A percentile compares a stretch with the other conserved stretches of the same genome.
These are phyloP conservation scores for Hycleus phaleratus DNA, from an alignment of 1,140 invertebrate genomes.

Conservation along the genomic window DNA sequence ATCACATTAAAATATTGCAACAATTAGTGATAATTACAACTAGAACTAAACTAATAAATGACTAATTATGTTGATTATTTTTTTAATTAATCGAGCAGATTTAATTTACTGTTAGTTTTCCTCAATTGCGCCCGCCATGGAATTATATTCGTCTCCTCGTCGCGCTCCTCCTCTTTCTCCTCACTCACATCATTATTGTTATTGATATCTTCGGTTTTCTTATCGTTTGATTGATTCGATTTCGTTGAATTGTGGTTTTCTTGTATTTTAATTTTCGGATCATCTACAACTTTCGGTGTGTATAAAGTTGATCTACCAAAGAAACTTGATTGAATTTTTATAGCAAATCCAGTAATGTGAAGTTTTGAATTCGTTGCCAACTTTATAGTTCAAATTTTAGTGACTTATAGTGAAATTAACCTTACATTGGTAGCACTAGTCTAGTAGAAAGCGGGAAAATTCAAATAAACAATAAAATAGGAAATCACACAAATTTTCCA, in stretches of 20 bases:
- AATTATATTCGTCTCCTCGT: constrained; percentile 63
- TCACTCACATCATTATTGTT: constrained; percentile 22
- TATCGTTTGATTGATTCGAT: constrained; percentile 29
- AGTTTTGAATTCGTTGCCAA: too few species aligned
- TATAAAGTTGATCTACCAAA: constrained; percentile 51
- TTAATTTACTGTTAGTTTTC: constrained; percentile 80
- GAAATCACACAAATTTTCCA: too few species aligned
- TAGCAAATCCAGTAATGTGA: background rate
- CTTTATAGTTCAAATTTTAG: too few species aligned
- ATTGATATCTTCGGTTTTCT: constrained; percentile 24
- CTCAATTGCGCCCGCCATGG: constrained; percentile 80
- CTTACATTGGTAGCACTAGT: too few species aligned
- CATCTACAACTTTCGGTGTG: constrained; percentile 56
- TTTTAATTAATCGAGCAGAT: constrained; percentile 54
- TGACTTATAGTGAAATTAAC: too few species aligned
- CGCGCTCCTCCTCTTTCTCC: constrained; percentile 38
- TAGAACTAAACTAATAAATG: too few species aligned
- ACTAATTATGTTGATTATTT: background rate
- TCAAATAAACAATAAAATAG: too few species aligned
- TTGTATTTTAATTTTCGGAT: constrained; percentile 39
- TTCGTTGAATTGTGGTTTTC: constrained; percentile 36
- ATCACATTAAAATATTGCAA: too few species aligned
- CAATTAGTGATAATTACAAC: too few species aligned
- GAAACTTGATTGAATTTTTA: background rate
- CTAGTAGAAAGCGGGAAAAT: too few species aligned